These are phyloP conservation scores for Meriones unguiculatus DNA, from an alignment of 2,113 vertebrate genomes.

Conservation along the genomic window DNA sequence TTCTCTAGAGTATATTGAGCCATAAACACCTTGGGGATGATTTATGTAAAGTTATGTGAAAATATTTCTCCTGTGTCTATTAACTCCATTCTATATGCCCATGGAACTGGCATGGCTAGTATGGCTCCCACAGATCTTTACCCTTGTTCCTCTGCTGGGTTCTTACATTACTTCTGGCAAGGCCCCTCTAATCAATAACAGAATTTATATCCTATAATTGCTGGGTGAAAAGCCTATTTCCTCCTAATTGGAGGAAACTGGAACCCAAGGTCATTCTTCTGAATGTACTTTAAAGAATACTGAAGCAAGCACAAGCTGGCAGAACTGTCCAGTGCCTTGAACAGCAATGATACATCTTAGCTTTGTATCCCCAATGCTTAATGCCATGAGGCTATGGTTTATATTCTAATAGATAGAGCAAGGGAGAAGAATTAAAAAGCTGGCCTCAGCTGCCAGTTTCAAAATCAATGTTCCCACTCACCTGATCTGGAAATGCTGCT, in stretches of 20 bases:
- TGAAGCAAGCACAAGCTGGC: background rate
- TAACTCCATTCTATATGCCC: background rate
- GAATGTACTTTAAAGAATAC: background rate
- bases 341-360: background rate
- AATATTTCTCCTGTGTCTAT: background rate
- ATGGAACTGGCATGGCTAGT: accelerated
- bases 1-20: background rate
- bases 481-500: slow-evolving; percentile 40
- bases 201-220: background rate
- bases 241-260: background rate
- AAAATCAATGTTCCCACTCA: slow-evolving; percentile 61
- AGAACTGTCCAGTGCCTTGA: background rate
- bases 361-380: background rate
- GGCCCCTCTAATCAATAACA: background rate
- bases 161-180: background rate
- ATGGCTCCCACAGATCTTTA: background rate
- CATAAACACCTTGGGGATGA: background rate
- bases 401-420: slow-evolving; percentile 23
- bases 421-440: slow-evolving; percentile 67
- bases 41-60: background rate
- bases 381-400: background rate
- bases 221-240: background rate
- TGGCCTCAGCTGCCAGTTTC: slow-evolving; percentile 24
- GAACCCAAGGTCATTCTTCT: background rate
- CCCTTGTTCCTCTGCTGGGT: too few species aligned